Conservation (phyloP, 1,140 invertebrate species). For the Chionoecetes opilio region DNA sequence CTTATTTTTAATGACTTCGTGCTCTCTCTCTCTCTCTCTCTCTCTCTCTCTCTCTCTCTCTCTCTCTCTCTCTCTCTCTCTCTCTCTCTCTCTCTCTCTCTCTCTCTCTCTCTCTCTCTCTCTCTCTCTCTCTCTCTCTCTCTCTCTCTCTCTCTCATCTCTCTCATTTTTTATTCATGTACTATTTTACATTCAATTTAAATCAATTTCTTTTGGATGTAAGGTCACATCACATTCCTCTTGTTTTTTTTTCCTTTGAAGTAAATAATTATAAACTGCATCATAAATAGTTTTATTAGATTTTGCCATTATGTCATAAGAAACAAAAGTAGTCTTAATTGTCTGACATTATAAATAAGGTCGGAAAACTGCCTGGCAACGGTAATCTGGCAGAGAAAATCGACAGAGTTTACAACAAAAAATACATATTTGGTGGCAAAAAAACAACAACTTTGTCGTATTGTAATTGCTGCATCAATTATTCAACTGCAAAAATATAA, state of each 20-base stretch:
- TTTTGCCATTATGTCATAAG: too few relatives aligned
- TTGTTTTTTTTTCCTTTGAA: too few relatives aligned
- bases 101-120: not conserved
- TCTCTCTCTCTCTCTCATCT: too few relatives aligned
- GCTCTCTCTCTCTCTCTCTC: constrained; percentile 28
- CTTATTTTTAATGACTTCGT: not conserved
- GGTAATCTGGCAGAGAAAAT: too few relatives aligned
- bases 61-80: not conserved
- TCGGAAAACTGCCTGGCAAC: too few relatives aligned
- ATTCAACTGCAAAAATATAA: not conserved
- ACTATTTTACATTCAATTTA: too few relatives aligned
- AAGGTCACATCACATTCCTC: too few relatives aligned
- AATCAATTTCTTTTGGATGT: too few relatives aligned
- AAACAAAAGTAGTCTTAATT: not conserved
- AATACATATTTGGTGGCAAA: not conserved
- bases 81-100: not conserved
- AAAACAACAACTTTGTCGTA: not conserved
- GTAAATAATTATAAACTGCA: too few relatives aligned
- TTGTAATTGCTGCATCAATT: not conserved
- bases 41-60: constrained; percentile 34
- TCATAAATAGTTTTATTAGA: too few relatives aligned
- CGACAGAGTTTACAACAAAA: too few relatives aligned
- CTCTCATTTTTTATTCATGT: too few relatives aligned
- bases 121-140: not conserved
- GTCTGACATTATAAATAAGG: not conserved